Percentiles rank a stretch among this genome's conserved stretches.
Conservation (phyloP, 2,888 invertebrate genomes). For the Celastrina argiolus region DNA sequence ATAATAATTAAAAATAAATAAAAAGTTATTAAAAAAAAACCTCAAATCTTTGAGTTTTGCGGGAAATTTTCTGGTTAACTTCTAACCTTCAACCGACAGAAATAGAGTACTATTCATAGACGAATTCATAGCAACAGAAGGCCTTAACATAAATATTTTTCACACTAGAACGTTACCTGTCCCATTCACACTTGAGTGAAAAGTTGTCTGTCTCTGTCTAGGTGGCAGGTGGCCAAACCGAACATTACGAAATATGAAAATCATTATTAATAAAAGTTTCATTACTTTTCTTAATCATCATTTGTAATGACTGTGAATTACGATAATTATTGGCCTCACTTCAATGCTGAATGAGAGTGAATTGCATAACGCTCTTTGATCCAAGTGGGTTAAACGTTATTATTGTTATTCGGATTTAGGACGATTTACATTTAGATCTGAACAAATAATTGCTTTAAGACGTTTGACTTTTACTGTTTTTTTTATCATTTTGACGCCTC, state of each 20-base stretch:
- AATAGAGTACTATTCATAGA: slow-evolving; percentile 69
- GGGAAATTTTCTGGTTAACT: slow-evolving; percentile 39
- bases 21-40: not conserved
- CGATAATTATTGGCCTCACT: slow-evolving; percentile 4
- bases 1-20: not conserved
- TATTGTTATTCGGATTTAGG: not conserved
- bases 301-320: slow-evolving; percentile 9
- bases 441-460: too few relatives aligned
- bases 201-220: slow-evolving; percentile 55
- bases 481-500: too few relatives aligned
- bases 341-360: slow-evolving; percentile 17
- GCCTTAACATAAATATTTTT: slow-evolving; percentile 76
- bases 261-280: slow-evolving; percentile 54
- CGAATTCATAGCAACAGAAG: slow-evolving; percentile 63
- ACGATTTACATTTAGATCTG: too few relatives aligned
- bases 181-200: slow-evolving; percentile 58
- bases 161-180: slow-evolving; percentile 71
- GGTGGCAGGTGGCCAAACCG: slow-evolving; percentile 64
- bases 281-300: slow-evolving; percentile 34
- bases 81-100: slow-evolving; percentile 66
- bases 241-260: slow-evolving; percentile 72
- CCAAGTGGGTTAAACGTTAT: not conserved
- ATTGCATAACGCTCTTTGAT: not conserved
- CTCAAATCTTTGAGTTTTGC: slow-evolving; percentile 34
- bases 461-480: too few relatives aligned